These are phyloP conservation scores for Microtus pennsylvanicus DNA, from an alignment of 2,113 vertebrate genomes.

Conservation along the genomic window DNA sequence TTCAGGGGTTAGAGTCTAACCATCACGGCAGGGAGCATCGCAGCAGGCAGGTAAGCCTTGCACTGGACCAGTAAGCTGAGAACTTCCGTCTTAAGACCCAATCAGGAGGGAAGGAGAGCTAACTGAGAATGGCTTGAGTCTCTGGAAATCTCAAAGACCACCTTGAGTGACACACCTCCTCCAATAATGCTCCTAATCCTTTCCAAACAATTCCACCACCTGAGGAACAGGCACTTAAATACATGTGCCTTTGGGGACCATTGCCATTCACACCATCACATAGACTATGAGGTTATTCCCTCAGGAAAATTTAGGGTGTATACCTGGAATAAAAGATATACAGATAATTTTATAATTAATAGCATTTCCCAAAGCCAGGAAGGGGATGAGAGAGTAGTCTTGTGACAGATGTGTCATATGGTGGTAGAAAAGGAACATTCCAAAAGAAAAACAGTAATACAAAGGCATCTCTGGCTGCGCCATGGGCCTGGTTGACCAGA, in stretches of 20 bases:
- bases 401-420: background rate
- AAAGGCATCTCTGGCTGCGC: background rate
- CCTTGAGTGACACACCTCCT: background rate
- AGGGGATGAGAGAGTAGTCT: background rate
- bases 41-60: background rate
- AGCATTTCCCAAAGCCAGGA: background rate
- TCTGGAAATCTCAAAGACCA: background rate
- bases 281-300: background rate
- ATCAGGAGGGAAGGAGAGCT: background rate
- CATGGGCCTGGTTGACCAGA: background rate
- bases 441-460: background rate
- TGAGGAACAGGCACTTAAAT: background rate
- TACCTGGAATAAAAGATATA: background rate
- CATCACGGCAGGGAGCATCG: background rate
- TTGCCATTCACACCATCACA: background rate
- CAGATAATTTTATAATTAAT: background rate
- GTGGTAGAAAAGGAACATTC: background rate
- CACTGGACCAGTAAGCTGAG: background rate
- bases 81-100: too few species aligned
- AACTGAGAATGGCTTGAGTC: background rate
- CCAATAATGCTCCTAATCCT: background rate
- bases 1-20: background rate
- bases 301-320: background rate
- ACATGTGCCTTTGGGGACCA: background rate
- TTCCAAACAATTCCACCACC: background rate